These are phyloP conservation scores for Pseudomyrmex gracilis DNA, from an alignment of 1,140 invertebrate species.

Conservation along the genomic window DNA sequence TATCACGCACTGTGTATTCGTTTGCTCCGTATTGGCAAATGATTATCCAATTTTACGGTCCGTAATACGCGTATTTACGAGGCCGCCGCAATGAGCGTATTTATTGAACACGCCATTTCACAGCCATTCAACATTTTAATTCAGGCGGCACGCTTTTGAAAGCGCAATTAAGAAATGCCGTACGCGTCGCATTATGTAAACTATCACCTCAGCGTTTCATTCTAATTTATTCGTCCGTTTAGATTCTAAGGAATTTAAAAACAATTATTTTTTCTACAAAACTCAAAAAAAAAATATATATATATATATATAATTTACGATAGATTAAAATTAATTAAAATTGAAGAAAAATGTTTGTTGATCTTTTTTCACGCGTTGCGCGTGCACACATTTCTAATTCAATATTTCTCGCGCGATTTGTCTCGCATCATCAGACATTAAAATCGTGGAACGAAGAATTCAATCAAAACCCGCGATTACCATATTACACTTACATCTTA, in stretches of 20 bases:
- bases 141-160: background rate
- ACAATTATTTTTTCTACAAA: background rate
- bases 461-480: constrained; percentile 57
- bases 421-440: constrained; percentile 33
- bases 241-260: background rate
- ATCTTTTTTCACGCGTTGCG: constrained; percentile 1
- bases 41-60: constrained; percentile 70
- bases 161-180: background rate
- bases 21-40: constrained; percentile 62
- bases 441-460: constrained; percentile 38
- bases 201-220: background rate
- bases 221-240: background rate
- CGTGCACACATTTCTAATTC: constrained; percentile 8
- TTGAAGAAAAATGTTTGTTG: background rate
- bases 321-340: background rate
- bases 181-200: background rate
- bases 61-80: constrained; percentile 70
- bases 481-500: constrained; percentile 44
- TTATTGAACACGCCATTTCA: constrained; percentile 55
- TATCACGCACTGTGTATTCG: constrained; percentile 58
- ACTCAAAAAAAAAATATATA: background rate
- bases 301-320: background rate
- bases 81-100: constrained; percentile 47
- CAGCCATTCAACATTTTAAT: constrained; percentile 54
- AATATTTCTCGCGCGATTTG: constrained; percentile 49